Conservation (phyloP, 2,888 invertebrate genomes). For the Acronicta aceris region DNA sequence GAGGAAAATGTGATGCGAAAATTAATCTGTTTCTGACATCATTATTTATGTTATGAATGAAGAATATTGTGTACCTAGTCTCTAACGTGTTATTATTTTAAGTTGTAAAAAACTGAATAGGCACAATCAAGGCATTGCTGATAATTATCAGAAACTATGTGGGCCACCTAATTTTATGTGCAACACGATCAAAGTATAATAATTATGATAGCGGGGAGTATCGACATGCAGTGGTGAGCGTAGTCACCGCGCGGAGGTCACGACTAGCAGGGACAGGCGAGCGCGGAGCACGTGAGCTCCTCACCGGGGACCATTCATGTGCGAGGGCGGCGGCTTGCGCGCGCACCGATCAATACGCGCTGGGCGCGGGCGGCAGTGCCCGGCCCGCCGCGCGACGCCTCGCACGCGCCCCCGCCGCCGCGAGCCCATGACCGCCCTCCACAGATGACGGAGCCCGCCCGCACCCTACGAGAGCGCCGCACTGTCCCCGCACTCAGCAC, state of each 20-base stretch:
- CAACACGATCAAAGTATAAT: constrained; percentile 41
- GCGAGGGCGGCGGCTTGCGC: constrained; percentile 83
- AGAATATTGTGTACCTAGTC: background rate
- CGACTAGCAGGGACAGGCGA: constrained; percentile 66
- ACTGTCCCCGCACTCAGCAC: constrained; percentile 77
- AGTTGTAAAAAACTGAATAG: constrained; percentile 11
- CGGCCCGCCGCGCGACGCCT: constrained; percentile 81
- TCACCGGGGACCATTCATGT: constrained; percentile 84
- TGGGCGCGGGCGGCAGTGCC: constrained; percentile 78
- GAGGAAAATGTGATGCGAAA: background rate
- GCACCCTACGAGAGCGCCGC: constrained; percentile 75
- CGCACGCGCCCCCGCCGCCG: constrained; percentile 74
- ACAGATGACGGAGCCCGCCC: constrained; percentile 89
- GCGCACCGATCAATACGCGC: constrained; percentile 79
- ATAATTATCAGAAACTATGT: constrained; percentile 12
- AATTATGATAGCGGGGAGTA: constrained; percentile 58
- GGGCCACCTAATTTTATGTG: constrained; percentile 25
- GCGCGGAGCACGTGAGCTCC: constrained; percentile 82
- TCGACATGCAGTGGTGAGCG: constrained; percentile 58
- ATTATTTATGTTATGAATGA: background rate
- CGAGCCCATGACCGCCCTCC: constrained; percentile 84
- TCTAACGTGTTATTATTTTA: background rate
- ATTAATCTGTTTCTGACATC: background rate
- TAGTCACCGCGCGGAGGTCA: constrained; percentile 65
- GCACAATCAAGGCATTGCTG: background rate